Base-by-base conservation (phyloP, 64 coral and sea anemone genomes). In the Montipora cactus region DNA sequence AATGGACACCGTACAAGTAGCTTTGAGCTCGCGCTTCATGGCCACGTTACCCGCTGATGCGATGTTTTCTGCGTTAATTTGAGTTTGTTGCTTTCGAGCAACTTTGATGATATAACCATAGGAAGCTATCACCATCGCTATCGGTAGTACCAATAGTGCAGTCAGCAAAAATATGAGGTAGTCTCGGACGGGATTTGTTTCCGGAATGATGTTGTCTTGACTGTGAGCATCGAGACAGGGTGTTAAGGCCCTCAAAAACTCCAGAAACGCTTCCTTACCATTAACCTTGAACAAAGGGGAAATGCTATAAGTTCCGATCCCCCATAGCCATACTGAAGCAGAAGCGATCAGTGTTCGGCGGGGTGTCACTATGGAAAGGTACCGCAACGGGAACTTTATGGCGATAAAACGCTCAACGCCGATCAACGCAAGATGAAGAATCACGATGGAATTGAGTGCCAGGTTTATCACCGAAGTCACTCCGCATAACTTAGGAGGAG, bases 11-110 rank as follows among this genome's bases (percentile, higher is more conserved):
- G 81, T 84, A 46, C 62, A 9, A 4, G 81, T 44, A 45, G 23
- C 81, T 69, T 84, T 84, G 59, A 84, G 67, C 19, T 84, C 81
- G 19, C 44, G 61, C 75, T 47, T 77, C 75, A 46, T 77, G 75
- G 44, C 11, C 25, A 77, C 7, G 44, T 77, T 45, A 77, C 12
- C 19, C 7, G 4, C 18, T 57, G 9, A 49, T 7, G 19, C 55
- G 79, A 0, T 81, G 18, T 58, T 19, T 55, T 16, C 53, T 8
- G 20, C 49, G 0, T 81, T n/a, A 16, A 81, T 81, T 50, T 73
- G 77, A 46, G 13, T 23, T 80, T 7, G 77, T 53, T 21, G 89
- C 51, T 81, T 81, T 4, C 37, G 52, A 14, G 89, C 79, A 45
- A 50, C 28, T 11, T 72, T 79, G 76, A 67, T 22, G 49, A 81